A percentile compares a stretch with the other conserved stretches of the same genome.
phyloP scores from a whole-genome alignment of 2,113 vertebrate genomes.

The Lycocorax pyrrhopterus region DNA sequence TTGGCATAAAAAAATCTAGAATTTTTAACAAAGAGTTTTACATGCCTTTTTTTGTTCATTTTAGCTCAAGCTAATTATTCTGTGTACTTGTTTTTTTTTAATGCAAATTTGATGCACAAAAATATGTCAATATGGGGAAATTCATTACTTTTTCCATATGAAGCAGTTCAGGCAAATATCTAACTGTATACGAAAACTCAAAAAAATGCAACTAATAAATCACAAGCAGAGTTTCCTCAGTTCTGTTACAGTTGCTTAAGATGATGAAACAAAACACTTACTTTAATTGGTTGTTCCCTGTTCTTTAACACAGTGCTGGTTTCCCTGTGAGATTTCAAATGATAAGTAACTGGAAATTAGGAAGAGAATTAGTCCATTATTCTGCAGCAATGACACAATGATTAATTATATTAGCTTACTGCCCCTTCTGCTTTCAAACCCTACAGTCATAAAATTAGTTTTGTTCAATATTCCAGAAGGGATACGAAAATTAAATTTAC shows the following conservation, averaged over 20 bases:
- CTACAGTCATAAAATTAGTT: slow-evolving; percentile 59
- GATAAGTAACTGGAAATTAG: slow-evolving; percentile 58
- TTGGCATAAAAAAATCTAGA: background rate
- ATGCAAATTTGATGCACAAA: background rate
- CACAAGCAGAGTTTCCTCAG: background rate
- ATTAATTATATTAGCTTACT: slow-evolving; percentile 65
- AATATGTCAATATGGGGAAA: background rate
- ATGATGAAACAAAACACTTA: slow-evolving; percentile 21
- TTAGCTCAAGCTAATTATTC: background rate
- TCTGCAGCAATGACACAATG: slow-evolving; percentile 56
- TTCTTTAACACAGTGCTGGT: slow-evolving; percentile 16
- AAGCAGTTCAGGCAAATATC: background rate
- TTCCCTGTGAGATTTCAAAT: slow-evolving; percentile 49
- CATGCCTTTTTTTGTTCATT: background rate
- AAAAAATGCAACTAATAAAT: slow-evolving; percentile 2
- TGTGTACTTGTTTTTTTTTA: background rate
- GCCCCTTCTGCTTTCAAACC: slow-evolving; percentile 52
- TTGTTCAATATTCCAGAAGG: slow-evolving; percentile 51
- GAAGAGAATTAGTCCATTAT: slow-evolving; percentile 55
- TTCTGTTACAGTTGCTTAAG: background rate
- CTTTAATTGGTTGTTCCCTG: slow-evolving; percentile 6
- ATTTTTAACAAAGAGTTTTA: background rate
- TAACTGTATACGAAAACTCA: background rate
- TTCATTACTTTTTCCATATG: background rate
- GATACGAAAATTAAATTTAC: slow-evolving; percentile 60